These are phyloP conservation scores for Liodrosophila aerea DNA, from an alignment of 2,888 invertebrate species.

Conservation along the genomic window DNA sequence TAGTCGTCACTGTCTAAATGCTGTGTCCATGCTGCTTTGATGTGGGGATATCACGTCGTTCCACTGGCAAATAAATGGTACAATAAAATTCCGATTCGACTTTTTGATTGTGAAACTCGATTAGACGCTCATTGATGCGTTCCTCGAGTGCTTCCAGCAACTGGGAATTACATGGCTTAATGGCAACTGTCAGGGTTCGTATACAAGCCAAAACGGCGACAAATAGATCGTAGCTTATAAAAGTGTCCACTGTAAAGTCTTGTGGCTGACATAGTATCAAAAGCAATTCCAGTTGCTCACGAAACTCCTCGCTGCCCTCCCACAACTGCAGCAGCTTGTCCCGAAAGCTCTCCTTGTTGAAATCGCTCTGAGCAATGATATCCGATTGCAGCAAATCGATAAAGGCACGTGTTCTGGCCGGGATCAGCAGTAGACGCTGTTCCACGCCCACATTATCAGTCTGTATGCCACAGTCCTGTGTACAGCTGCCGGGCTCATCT, in stretches of 20 bases:
- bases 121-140: conserved; percentile 70
- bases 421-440: conserved; percentile 50
- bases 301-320: conserved; percentile 67
- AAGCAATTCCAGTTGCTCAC: conserved; percentile 67
- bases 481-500: not conserved
- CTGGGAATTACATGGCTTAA: conserved; percentile 65
- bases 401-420: conserved; percentile 54
- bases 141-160: conserved; percentile 73
- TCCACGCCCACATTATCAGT: conserved; percentile 64
- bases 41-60: conserved; percentile 45
- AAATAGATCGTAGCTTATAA: conserved; percentile 68
- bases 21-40: not conserved
- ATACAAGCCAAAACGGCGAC: conserved; percentile 73
- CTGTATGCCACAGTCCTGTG: conserved; percentile 56
- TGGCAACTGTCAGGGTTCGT: conserved; percentile 59
- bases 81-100: conserved; percentile 79
- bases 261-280: conserved; percentile 39
- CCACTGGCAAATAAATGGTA: conserved; percentile 78
- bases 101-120: conserved; percentile 69
- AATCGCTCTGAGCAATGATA: conserved; percentile 10
- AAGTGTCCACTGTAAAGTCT: not conserved
- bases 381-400: conserved; percentile 50
- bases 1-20: too few relatives aligned
- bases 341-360: conserved; percentile 35
- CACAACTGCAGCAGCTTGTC: conserved; percentile 60